phyloP scores from a whole-genome alignment of 2,797 vertebrate genomes.

The Bucorvus abyssinicus region DNA sequence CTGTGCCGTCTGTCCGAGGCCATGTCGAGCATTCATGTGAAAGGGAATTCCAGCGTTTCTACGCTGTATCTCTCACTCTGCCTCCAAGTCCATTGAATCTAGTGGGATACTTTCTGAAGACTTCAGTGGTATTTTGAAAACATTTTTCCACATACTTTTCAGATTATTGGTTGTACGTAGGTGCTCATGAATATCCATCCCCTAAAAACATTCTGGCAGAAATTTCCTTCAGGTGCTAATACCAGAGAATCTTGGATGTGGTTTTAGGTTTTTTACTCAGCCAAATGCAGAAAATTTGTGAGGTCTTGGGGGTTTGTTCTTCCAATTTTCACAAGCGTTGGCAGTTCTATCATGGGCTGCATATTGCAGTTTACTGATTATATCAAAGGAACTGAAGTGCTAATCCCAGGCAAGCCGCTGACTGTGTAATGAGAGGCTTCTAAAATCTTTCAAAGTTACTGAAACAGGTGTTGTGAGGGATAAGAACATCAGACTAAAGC shows the following conservation, averaged over 20 bases:
- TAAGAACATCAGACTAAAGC: constrained; percentile 33
- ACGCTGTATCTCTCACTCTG: neutral
- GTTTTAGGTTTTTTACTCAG: constrained; percentile 11
- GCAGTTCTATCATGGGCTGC: neutral
- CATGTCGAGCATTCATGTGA: neutral
- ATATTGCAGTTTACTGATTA: constrained; percentile 29
- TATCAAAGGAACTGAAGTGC: constrained; percentile 32
- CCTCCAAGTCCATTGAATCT: neutral
- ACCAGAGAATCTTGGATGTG: neutral
- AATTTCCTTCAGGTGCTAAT: neutral
- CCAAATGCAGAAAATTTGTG: constrained; percentile 5
- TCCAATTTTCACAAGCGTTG: constrained; percentile 9
- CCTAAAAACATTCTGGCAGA: neutral
- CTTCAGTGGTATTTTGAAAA: neutral
- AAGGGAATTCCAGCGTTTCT: neutral
- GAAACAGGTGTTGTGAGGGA: constrained; percentile 50
- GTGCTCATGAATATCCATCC: neutral
- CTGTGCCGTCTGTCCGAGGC: neutral
- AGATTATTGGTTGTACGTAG: neutral
- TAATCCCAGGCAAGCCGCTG: constrained; percentile 18
- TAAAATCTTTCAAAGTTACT: constrained; percentile 35
- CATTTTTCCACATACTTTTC: neutral
- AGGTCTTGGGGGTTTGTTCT: constrained; percentile 7
- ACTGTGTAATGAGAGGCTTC: constrained; percentile 31
- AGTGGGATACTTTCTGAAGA: neutral